These are phyloP conservation scores for Drosophila prostipennis DNA, from an alignment of 2,888 invertebrate genomes.

Conservation along the genomic window DNA sequence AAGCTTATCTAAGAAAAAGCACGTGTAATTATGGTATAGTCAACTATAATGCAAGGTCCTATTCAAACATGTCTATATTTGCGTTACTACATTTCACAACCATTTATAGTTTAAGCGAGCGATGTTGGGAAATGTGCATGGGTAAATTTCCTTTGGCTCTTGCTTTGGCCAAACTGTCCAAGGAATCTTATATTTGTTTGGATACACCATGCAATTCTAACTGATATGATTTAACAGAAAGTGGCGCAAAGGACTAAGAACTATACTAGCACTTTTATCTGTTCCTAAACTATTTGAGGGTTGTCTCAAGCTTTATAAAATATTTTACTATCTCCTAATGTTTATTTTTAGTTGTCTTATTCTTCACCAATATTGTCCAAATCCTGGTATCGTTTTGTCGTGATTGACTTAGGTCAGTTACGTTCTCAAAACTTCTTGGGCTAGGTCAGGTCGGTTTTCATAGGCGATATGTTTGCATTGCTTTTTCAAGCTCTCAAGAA, in stretches of 20 bases:
- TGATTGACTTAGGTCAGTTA: constrained; percentile 62
- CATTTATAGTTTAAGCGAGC: constrained; percentile 83
- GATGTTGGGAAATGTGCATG: constrained; percentile 59
- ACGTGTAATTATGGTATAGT: background rate
- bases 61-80: background rate
- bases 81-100: constrained; percentile 78
- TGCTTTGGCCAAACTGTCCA: background rate
- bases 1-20: constrained; percentile 1
- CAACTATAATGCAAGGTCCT: background rate
- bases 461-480: constrained; percentile 9
- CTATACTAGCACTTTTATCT: constrained; percentile 3
- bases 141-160: constrained; percentile 5
- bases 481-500: constrained; percentile 4
- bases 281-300: background rate
- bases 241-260: constrained; percentile 8
- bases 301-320: background rate
- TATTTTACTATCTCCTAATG: constrained; percentile 17
- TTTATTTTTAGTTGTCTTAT: constrained; percentile 37
- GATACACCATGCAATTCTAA: constrained; percentile 1
- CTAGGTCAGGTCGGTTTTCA: constrained; percentile 70
- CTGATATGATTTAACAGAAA: constrained; percentile 29
- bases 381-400: constrained; percentile 7
- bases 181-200: background rate
- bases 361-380: constrained; percentile 27
- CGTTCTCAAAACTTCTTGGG: constrained; percentile 26